phyloP scores from a whole-genome alignment of 2,113 vertebrate genomes.

The Actinemys pallida region DNA sequence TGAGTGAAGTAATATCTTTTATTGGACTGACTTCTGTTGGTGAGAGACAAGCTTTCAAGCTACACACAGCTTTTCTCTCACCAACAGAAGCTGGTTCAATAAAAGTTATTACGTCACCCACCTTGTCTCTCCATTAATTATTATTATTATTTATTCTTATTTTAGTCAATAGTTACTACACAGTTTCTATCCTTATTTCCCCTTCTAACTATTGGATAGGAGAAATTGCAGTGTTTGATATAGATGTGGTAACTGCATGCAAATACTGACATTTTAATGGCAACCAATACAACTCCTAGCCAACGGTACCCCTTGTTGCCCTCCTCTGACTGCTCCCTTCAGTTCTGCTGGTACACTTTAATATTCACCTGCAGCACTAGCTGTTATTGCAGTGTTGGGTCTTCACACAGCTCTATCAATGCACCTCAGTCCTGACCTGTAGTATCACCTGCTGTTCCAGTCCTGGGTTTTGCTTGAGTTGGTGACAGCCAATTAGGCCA shows the following conservation, averaged over 20 bases:
- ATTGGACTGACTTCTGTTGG: too few species aligned
- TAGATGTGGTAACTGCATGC: not conserved
- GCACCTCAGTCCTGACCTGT: fast-evolving
- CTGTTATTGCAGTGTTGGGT: not conserved
- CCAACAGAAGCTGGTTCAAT: too few species aligned
- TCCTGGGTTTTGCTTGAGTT: not conserved
- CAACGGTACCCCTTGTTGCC: not conserved
- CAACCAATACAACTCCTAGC: not conserved
- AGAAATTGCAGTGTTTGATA: not conserved
- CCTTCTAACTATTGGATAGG: not conserved
- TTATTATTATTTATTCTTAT: not conserved
- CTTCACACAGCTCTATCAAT: not conserved
- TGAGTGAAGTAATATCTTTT: too few species aligned
- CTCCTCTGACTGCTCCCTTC: not conserved
- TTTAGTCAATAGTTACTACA: not conserved
- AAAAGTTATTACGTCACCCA: too few species aligned
- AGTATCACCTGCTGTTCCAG: not conserved
- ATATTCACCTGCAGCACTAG: not conserved
- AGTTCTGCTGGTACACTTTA: not conserved
- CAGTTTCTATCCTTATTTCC: not conserved
- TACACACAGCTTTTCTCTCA: too few species aligned
- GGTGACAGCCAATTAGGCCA: not conserved
- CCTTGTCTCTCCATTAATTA: too few species aligned
- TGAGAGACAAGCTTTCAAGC: too few species aligned
- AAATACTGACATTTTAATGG: not conserved